Evolutionary conservation across 2,113 vertebrate genomes (phyloP).

Genomic region (Clarias magur): DNA sequence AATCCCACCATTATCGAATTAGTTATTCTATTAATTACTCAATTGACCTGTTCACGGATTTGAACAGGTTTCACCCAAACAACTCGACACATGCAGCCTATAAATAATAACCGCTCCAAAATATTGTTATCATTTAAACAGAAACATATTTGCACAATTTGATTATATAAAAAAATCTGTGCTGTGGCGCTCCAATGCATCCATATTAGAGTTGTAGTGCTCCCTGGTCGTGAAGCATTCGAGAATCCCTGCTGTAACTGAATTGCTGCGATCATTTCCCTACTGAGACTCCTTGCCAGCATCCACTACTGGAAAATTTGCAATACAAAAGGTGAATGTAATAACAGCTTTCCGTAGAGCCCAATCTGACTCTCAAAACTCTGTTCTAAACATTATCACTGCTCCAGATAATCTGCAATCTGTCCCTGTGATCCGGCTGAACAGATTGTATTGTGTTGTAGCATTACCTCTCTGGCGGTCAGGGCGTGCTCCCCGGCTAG

Average conservation of each 20-base stretch:
- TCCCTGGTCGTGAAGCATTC: neutral
- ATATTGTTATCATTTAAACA: neutral
- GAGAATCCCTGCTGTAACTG: neutral
- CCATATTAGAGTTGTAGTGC: neutral
- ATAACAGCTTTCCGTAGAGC: neutral
- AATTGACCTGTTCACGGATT: neutral
- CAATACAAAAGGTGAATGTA: neutral
- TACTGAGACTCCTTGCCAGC: neutral
- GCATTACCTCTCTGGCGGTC: slow-evolving; percentile 88
- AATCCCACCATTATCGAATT: neutral
- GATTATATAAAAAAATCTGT: neutral
- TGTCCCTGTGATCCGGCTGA: neutral
- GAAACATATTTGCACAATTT: neutral
- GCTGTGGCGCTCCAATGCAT: neutral
- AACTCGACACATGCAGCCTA: neutral
- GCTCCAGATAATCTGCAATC: neutral
- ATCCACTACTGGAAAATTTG: neutral
- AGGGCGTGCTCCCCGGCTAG: slow-evolving; percentile 95
- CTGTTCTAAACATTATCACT: neutral
- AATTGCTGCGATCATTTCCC: neutral
- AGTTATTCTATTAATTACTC: neutral
- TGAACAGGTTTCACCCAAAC: neutral
- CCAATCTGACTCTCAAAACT: too few species aligned
- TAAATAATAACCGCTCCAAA: neutral
- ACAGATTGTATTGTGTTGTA: neutral